Evolutionary conservation across 2,113 vertebrate genomes (phyloP).

Genomic region (Sclerurus mexicanus): DNA sequence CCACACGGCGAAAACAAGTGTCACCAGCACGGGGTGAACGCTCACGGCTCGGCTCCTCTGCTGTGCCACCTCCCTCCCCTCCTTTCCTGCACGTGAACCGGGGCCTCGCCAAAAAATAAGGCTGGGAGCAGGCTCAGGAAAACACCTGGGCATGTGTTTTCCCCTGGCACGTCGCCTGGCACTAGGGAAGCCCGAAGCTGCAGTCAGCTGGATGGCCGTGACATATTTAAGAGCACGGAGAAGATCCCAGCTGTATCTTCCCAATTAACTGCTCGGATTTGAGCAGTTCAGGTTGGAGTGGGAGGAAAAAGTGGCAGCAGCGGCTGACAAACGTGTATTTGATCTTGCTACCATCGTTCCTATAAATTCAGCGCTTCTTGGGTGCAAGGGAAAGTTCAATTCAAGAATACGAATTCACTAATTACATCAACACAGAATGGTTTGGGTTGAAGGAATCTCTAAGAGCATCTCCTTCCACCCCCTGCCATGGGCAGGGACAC

Average conservation of each 20-base stretch:
- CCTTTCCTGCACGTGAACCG: background rate
- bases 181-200: background rate
- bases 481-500: background rate
- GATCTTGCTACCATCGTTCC: background rate
- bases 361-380: background rate
- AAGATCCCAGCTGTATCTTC: background rate
- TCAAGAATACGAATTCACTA: background rate
- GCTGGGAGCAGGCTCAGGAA: background rate
- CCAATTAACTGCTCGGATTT: background rate
- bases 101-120: background rate
- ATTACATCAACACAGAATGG: background rate
- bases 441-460: background rate
- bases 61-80: background rate
- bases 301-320: background rate
- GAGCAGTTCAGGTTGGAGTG: background rate
- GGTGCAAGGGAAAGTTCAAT: background rate
- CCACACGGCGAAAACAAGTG: background rate
- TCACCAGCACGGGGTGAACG: background rate
- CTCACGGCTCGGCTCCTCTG: background rate
- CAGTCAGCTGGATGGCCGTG: background rate
- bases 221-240: background rate
- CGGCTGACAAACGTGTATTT: background rate
- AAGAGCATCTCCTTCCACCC: fast-evolving
- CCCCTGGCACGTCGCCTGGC: background rate
- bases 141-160: background rate